Percentiles rank a stretch among this genome's conserved stretches.
Conservation (phyloP, 1,140 invertebrate genomes). For the Eulimnadia texana region DNA sequence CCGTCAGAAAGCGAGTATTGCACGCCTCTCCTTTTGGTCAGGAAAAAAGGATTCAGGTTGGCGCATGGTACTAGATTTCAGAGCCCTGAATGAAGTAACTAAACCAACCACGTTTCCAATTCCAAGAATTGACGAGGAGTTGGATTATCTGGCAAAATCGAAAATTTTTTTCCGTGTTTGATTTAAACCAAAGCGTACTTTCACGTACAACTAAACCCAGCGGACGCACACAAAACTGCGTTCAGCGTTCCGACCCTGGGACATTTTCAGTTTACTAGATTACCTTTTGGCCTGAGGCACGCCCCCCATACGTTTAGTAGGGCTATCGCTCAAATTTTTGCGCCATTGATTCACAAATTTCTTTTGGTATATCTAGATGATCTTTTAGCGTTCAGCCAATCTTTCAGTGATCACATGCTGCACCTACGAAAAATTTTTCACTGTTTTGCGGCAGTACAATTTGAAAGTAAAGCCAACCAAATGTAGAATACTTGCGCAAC, state of each 20-base stretch:
- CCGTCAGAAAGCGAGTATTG: not conserved
- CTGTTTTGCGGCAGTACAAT: not conserved
- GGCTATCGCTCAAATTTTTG: not conserved
- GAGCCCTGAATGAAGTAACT: not conserved
- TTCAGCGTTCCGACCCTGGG: not conserved
- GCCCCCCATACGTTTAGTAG: not conserved
- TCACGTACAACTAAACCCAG: not conserved
- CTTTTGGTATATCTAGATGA: conserved; percentile 18
- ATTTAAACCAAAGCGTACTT: not conserved
- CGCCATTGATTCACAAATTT: not conserved
- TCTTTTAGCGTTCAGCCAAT: conserved; percentile 11
- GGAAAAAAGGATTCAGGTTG: not conserved
- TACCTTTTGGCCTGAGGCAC: not conserved
- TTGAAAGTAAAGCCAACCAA: not conserved
- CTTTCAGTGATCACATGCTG: conserved; percentile 12
- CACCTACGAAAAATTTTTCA: conserved; percentile 11
- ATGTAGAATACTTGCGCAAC: not conserved
- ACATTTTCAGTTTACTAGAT: not conserved
- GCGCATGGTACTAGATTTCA: not conserved
- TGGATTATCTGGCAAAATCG: not conserved
- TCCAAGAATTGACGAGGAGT: not conserved
- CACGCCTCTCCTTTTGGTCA: not conserved
- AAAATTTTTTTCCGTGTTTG: not conserved
- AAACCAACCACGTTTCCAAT: not conserved
- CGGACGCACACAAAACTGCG: not conserved